Conservation (phyloP, 2,113 vertebrate species). For the Tragelaphus buxtoni region DNA sequence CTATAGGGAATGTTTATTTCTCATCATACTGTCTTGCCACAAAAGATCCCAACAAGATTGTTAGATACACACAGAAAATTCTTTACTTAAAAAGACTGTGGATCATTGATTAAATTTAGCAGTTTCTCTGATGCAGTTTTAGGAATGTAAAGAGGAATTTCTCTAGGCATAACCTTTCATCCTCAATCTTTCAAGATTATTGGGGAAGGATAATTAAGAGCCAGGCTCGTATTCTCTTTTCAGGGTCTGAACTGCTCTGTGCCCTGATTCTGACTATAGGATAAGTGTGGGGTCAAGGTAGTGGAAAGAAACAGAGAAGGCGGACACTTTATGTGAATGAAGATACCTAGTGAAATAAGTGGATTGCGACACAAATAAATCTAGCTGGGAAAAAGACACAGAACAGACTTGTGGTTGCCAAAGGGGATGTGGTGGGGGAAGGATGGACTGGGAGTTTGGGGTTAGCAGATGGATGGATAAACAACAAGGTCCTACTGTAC, state of each 20-base stretch:
- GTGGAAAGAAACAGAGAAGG: not conserved
- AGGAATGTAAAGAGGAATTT: conserved; percentile 53
- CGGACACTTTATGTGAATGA: conserved; percentile 26
- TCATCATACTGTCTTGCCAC: conserved; percentile 47
- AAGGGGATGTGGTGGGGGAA: not conserved
- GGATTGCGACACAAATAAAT: not conserved
- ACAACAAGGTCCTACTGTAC: not conserved
- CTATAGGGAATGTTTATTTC: conserved; percentile 67
- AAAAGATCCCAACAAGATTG: not conserved
- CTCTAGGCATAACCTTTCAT: not conserved
- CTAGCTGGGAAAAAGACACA: not conserved
- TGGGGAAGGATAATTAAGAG: not conserved
- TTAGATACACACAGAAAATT: not conserved
- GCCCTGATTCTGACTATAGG: not conserved
- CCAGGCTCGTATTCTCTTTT: not conserved
- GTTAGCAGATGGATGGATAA: not conserved
- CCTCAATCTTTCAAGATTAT: not conserved
- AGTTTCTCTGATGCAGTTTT: conserved; percentile 68
- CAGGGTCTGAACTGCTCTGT: not conserved
- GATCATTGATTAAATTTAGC: not conserved
- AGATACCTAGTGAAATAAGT: not conserved
- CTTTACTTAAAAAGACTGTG: not conserved
- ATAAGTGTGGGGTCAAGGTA: not conserved
- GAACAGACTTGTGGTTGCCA: not conserved
- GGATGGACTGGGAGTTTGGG: not conserved